Evolutionary conservation across 92 coral and sea anemone genomes (phyloP), one percentile per base, ranked within the genome.

Genomic region (Diadumene lineata): DNA sequence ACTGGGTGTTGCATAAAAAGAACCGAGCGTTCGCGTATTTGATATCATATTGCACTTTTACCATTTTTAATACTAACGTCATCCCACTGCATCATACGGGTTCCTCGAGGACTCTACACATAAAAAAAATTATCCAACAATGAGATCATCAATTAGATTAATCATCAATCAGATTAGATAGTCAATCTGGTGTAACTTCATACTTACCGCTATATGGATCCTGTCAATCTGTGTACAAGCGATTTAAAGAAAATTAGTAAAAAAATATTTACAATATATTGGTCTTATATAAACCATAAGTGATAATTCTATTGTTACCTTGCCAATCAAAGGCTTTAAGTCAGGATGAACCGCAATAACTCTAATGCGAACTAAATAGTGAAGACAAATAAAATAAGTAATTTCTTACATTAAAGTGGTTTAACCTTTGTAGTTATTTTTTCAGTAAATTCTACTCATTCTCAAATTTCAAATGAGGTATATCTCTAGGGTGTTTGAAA

Each of bases 341-440:
- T 93, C 87, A 53, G 85, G 85, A 43, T 75, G 79, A 7, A 79
- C 69, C 19, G 89, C 88, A 62, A 93, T 53, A 64, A 93, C 75
- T 46, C 98, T 86, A 81, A 93, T 93, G 27, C 88, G 96, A 38
- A 93, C 98, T 93, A n/a, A n/a, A n/a, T n/a, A n/a, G n/a, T n/a
- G n/a, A n/a, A n/a, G n/a, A n/a, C n/a, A n/a, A n/a, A n/a, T n/a
- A n/a, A n/a, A n/a, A n/a, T n/a, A n/a, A n/a, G n/a, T n/a, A n/a
- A n/a, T n/a, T n/a, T n/a, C n/a, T n/a, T n/a, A n/a, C n/a, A n/a
- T n/a, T n/a, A n/a, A n/a, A n/a, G n/a, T n/a, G n/a, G n/a, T n/a
- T n/a, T n/a, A n/a, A n/a, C n/a, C n/a, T n/a, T n/a, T n/a, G n/a
- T n/a, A n/a, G n/a, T n/a, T n/a, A n/a, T n/a, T n/a, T n/a, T n/a